Percentiles rank a stretch among this genome's conserved stretches.
Evolutionary conservation across 2,797 vertebrate genomes (phyloP).

Genomic region (Xenentodon cancila): DNA sequence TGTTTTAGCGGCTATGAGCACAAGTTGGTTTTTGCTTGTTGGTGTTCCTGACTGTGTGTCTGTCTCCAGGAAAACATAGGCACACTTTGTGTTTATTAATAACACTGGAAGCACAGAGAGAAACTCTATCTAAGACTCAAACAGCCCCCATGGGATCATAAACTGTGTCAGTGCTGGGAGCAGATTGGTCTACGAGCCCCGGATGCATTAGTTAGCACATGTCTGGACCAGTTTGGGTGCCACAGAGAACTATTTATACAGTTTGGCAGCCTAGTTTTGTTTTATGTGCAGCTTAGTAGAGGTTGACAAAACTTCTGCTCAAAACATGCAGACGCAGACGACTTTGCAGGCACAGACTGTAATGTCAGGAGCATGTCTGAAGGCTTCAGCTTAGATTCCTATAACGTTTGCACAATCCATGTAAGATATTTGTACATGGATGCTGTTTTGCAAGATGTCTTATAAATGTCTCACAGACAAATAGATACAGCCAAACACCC

Average conservation of each 20-base stretch:
- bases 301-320: slow-evolving; percentile 14
- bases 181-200: slow-evolving; percentile 46
- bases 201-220: slow-evolving; percentile 26
- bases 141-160: slow-evolving; percentile 24
- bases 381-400: neutral
- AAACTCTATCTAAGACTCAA: slow-evolving; percentile 70
- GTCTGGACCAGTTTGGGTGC: slow-evolving; percentile 32
- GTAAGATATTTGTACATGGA: slow-evolving; percentile 29
- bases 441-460: slow-evolving; percentile 33
- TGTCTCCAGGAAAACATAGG: slow-evolving; percentile 69
- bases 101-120: slow-evolving; percentile 59
- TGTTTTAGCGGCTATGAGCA: slow-evolving; percentile 16
- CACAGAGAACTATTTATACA: slow-evolving; percentile 56
- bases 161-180: slow-evolving; percentile 50
- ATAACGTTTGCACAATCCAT: slow-evolving; percentile 38
- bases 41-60: slow-evolving; percentile 35
- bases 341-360: neutral
- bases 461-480: slow-evolving; percentile 7
- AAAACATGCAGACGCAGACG: slow-evolving; percentile 1
- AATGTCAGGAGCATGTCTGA: slow-evolving; percentile 1
- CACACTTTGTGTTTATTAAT: slow-evolving; percentile 79
- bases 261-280: slow-evolving; percentile 36
- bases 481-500: neutral
- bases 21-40: slow-evolving; percentile 20
- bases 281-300: slow-evolving; percentile 9